Evolutionary conservation across 2,888 invertebrate species (phyloP).

Genomic region (Ennomos fuscantarius): DNA sequence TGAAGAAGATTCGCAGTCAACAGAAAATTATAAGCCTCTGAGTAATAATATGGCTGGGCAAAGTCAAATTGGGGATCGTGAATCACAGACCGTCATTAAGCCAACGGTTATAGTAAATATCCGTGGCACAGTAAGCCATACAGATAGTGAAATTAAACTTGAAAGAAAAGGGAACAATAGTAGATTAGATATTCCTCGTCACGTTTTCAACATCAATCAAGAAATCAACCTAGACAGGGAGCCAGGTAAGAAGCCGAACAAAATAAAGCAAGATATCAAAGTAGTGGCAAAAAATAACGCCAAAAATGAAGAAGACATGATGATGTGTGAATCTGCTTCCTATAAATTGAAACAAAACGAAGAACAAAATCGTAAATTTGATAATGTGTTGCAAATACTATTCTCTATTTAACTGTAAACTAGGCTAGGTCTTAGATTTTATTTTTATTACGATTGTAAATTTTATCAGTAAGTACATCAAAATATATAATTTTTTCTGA

Average conservation of each 20-base stretch:
- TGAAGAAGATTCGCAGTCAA: constrained; percentile 41
- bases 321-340: constrained; percentile 63
- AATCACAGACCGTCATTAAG: constrained; percentile 77
- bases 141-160: constrained; percentile 70
- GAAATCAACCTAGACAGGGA: constrained; percentile 70
- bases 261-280: constrained; percentile 56
- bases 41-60: constrained; percentile 73
- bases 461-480: no score
- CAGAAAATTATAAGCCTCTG: constrained; percentile 51
- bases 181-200: constrained; percentile 56
- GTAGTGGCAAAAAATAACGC: constrained; percentile 44
- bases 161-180: constrained; percentile 60
- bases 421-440: no score
- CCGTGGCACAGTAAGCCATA: constrained; percentile 69
- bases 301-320: constrained; percentile 64
- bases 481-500: no score
- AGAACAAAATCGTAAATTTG: constrained; percentile 51
- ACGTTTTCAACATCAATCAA: constrained; percentile 78
- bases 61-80: constrained; percentile 78
- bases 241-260: constrained; percentile 44
- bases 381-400: constrained; percentile 63
- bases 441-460: no score
- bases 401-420: no score
- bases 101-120: constrained; percentile 80
- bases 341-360: constrained; percentile 46